Evolutionary conservation across 2,888 invertebrate species (phyloP), one percentile per base, ranked within the genome.

Genomic region (Automeris io): DNA sequence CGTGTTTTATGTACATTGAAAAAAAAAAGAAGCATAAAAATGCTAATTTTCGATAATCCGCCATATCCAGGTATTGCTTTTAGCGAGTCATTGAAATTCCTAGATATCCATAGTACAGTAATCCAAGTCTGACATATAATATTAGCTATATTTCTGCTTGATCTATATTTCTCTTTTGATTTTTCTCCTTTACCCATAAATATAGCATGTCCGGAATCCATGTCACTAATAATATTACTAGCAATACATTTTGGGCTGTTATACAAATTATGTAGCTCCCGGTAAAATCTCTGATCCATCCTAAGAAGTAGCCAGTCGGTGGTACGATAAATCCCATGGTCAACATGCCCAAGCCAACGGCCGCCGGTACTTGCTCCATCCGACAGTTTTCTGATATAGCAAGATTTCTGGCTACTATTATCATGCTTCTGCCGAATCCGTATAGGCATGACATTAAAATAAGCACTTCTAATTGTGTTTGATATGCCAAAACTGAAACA

Each of bases 321-420:
- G 92, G 90, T 0, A 92, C 91, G 21, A 91, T 83, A 1, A 92
- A 59, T 2, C 92, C 92, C 81, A 92, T 92, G 0, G 89, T 86
- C 33, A 93, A 82, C 93, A 93, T 93, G 47, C 91, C 92, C 1
- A 93, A 76, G 0, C 93, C 93, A 2, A 93, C 86, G 0, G 92
- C 93, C 0, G 92, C 90, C 0, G 93, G 90, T 0, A 93, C 90
- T 43, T 89, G 82, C 0, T 85, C 83, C 45, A 70, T 40, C 8
- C 79, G 76, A 47, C 90, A 90, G 57, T 91, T 83, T 47, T 91
- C 91, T 0, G 92, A 90, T 34, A 93, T 89, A 0, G 91, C 89
- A 26, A 93, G 80, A 60, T 92, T 92, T 57, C 92, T 90, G 46
- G 91, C 91, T 1, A 93, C 90, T n/a, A 93, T 90, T 0, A 92